Evolutionary conservation across 2,797 vertebrate species (phyloP), one percentile per base, ranked within the genome.

Genomic region (Fistularia tabacaria): DNA sequence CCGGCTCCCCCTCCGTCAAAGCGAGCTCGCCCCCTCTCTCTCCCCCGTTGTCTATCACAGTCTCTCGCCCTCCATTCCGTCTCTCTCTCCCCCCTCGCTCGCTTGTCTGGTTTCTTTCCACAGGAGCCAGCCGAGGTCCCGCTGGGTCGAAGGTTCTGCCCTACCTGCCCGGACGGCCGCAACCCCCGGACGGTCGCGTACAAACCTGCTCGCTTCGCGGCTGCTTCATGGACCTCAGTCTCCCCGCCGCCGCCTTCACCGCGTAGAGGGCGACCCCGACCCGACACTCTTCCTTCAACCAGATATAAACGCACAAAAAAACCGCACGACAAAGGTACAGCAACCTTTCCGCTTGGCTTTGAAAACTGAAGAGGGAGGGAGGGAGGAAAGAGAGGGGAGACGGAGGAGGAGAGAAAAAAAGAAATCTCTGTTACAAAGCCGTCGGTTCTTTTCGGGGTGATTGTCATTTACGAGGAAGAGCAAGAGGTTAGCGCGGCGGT

Each of bases 101-200:
- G 71, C 75, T 68, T 73, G 73, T 76, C 83, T 81, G 83, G 80
- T 81, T 87, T 82, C 78, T 82, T 76, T 84, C 81, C 82, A 80
- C 85, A 77, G 79, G 79, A 80, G 88, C 88, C 86, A 85, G 87
- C 87, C 84, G 89, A 89, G 93, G 91, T 92, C 92, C 91, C 90
- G 80, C 83, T 85, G 92, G 94, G 94, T 96, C 94, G 93, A 92
- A 95, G 93, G 93, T 94, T 92, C 90, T 92, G 92, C 92, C 94
- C 95, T 88, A 80, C 85, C 87, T 84, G 87, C 90, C 76, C 88
- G 85, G 83, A 87, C 86, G 81, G 66, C 85, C 36, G 69, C 83
- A 79, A 80, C 78, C 76, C 81, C 78, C 72, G 81, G 83, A 82
- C 76, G 78, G 66, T 78, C 82, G 66, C 67, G 44, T 7, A 55